These are phyloP conservation scores for Sebastolobus altivelis DNA, from an alignment of 2,797 vertebrate species.

Conservation along the genomic window DNA sequence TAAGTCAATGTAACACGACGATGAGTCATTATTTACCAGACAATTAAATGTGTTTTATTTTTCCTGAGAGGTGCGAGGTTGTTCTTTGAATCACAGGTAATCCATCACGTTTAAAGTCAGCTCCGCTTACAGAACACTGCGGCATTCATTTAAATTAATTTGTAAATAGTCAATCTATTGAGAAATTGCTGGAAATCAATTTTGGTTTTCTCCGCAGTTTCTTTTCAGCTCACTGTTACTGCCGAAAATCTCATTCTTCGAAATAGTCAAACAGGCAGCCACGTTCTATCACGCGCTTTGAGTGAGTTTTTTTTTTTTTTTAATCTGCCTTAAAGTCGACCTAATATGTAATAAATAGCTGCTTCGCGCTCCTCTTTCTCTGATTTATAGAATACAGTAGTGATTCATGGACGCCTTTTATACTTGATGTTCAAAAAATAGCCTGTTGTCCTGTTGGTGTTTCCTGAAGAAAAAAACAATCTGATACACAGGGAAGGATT, in stretches of 20 bases:
- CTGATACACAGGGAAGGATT: neutral
- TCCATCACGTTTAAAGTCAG: constrained; percentile 14
- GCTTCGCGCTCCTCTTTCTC: constrained; percentile 12
- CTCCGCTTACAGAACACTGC: constrained; percentile 1
- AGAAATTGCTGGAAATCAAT: constrained; percentile 25
- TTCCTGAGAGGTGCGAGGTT: neutral
- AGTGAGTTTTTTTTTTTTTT: constrained; percentile 9
- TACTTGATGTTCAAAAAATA: neutral
- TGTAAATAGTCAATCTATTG: constrained; percentile 42
- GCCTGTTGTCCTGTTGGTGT: neutral
- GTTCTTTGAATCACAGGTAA: constrained; percentile 9
- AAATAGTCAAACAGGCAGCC: constrained; percentile 17
- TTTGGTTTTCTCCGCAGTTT: neutral
- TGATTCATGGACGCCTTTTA: constrained; percentile 17
- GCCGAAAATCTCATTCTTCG: constrained; percentile 18
- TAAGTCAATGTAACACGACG: neutral
- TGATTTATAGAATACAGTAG: constrained; percentile 6
- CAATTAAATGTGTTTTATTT: constrained; percentile 28
- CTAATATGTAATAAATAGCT: constrained; percentile 43
- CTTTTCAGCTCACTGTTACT: neutral
- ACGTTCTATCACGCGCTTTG: neutral
- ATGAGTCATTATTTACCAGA: constrained; percentile 4
- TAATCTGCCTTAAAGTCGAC: constrained; percentile 2
- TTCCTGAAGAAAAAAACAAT: constrained; percentile 8
- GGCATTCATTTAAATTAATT: constrained; percentile 30